Evolutionary conservation across 92 coral and sea anemone genomes (phyloP).

Genomic region (Muricea muricata): DNA sequence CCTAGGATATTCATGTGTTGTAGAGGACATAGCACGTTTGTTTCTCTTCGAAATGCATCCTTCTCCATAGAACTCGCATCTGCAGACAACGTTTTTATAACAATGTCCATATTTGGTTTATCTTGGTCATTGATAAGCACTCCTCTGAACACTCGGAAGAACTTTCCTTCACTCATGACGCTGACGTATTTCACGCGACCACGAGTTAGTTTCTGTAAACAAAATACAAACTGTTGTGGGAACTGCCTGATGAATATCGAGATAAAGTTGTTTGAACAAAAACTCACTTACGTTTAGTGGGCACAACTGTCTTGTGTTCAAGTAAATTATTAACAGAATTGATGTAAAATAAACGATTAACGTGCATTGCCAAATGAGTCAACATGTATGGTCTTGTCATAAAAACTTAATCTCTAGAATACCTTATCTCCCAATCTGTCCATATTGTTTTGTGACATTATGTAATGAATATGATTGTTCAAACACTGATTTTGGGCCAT

Average conservation of each 20-base stretch:
- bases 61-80: slow-evolving; percentile 72
- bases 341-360: too few species aligned
- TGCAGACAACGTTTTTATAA: slow-evolving; percentile 78
- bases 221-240: too few species aligned
- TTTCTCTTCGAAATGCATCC: slow-evolving; percentile 80
- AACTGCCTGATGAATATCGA: background rate
- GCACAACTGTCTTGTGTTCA: too few species aligned
- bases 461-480: too few species aligned
- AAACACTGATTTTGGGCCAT: too few species aligned
- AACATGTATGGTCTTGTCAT: too few species aligned
- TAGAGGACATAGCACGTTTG: slow-evolving; percentile 71
- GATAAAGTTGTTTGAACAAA: too few species aligned
- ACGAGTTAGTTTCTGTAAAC: slow-evolving; percentile 72
- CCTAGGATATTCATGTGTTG: slow-evolving; percentile 89
- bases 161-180: slow-evolving; percentile 86
- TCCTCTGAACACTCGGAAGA: slow-evolving; percentile 84
- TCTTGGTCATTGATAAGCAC: slow-evolving; percentile 76
- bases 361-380: too few species aligned
- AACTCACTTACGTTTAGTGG: background rate
- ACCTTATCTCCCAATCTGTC: too few species aligned
- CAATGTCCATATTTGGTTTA: slow-evolving; percentile 70
- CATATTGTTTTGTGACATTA: too few species aligned
- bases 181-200: slow-evolving; percentile 93
- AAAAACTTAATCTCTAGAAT: too few species aligned
- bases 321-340: too few species aligned